These are phyloP conservation scores for Protomyctophum bolini DNA, from an alignment of 2,113 vertebrate species.

Conservation along the genomic window DNA sequence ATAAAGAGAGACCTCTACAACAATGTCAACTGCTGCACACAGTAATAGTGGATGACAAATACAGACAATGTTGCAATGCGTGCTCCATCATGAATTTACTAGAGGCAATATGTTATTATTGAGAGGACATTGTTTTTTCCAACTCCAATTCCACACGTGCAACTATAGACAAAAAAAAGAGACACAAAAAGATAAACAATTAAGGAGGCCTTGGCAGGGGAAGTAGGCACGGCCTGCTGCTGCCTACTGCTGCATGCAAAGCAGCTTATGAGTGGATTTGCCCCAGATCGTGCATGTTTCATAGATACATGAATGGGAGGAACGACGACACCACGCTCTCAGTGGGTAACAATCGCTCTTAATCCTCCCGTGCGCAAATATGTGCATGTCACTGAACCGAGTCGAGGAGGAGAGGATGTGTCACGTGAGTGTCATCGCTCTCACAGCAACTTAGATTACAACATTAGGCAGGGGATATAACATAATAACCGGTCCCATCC, in stretches of 20 bases:
- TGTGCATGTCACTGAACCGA: neutral
- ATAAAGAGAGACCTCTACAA: too few relatives aligned
- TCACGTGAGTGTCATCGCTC: neutral
- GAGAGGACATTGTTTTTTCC: neutral
- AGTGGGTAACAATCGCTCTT: conserved; percentile 22
- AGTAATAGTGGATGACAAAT: too few relatives aligned
- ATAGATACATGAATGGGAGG: conserved; percentile 31
- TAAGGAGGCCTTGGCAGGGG: conserved; percentile 19
- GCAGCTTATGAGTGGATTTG: conserved; percentile 45
- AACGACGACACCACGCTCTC: conserved; percentile 22
- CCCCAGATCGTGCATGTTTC: conserved; percentile 23
- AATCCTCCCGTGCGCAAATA: conserved; percentile 17
- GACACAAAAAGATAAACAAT: conserved; percentile 21
- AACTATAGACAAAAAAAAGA: neutral
- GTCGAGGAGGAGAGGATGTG: neutral
- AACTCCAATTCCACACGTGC: neutral
- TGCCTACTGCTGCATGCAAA: conserved; percentile 24
- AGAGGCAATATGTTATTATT: neutral
- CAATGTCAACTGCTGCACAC: too few relatives aligned
- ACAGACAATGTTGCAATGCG: neutral
- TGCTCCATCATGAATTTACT: neutral
- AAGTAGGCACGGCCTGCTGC: conserved; percentile 10
- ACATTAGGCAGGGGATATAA: neutral
- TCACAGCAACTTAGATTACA: neutral
- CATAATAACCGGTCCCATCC: neutral